Evolutionary conservation across 2,888 invertebrate genomes (phyloP).

Genomic region (Calliopum simillimum): DNA sequence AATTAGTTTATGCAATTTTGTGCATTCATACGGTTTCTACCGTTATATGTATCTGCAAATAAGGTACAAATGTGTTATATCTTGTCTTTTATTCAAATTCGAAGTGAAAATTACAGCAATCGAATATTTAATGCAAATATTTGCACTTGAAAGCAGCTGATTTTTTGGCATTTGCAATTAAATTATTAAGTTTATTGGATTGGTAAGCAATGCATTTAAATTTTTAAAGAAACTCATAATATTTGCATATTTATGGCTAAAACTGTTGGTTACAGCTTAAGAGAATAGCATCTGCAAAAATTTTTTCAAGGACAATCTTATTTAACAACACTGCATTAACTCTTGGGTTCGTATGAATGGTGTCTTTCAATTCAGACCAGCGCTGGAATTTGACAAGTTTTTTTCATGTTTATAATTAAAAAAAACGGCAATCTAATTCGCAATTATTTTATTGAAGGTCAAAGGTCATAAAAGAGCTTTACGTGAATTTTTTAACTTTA

Average conservation of each 20-base stretch:
- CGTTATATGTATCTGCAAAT: constrained; percentile 4
- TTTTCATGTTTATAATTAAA: too few relatives aligned
- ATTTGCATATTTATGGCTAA: not conserved
- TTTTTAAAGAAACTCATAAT: not conserved
- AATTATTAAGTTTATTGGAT: constrained; percentile 10
- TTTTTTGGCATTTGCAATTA: not conserved
- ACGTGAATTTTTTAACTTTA: too few relatives aligned
- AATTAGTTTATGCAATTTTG: constrained; percentile 23
- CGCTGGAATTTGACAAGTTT: too few relatives aligned
- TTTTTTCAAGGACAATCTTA: not conserved
- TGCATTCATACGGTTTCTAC: constrained; percentile 9
- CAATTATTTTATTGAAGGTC: too few relatives aligned
- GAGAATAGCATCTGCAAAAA: too few relatives aligned
- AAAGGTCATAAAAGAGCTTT: too few relatives aligned
- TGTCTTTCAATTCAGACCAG: too few relatives aligned
- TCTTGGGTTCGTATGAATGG: too few relatives aligned
- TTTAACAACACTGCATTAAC: not conserved
- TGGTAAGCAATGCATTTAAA: not conserved
- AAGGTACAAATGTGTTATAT: not conserved
- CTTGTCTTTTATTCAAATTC: not conserved
- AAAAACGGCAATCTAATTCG: too few relatives aligned
- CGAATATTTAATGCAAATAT: not conserved
- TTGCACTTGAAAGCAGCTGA: constrained; percentile 18
- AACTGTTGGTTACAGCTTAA: not conserved
- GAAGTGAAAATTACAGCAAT: not conserved